Evolutionary conservation across 1,140 invertebrate species (phyloP).

Genomic region (Zaprionus kolodkinae): DNA sequence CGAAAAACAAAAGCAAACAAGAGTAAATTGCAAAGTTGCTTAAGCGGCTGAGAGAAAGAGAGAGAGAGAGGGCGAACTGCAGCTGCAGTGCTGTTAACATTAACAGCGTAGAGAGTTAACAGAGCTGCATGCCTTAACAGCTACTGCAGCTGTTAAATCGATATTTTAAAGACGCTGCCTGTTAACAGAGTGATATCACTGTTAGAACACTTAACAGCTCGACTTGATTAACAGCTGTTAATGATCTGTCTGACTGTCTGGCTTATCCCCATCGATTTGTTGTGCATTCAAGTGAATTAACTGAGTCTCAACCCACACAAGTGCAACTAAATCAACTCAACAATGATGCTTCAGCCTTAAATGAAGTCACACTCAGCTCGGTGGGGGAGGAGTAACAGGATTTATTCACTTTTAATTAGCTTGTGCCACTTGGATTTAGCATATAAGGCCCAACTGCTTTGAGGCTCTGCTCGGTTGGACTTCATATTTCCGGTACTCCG

Average conservation of each 20-base stretch:
- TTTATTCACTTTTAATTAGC: slow-evolving; percentile 9
- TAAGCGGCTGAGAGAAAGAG: too few species aligned
- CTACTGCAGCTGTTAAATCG: background rate
- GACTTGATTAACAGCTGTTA: background rate
- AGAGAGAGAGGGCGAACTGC: background rate
- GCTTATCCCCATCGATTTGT: background rate
- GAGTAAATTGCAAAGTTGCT: background rate
- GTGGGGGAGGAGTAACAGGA: background rate
- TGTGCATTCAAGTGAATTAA: background rate
- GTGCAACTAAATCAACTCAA: background rate
- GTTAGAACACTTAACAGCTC: background rate
- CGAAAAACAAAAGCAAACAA: background rate
- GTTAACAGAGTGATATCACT: background rate
- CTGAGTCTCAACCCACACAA: background rate
- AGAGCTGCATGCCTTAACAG: background rate
- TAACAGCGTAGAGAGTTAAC: background rate
- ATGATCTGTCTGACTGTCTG: background rate
- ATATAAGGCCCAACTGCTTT: background rate
- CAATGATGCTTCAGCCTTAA: background rate
- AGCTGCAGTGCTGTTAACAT: background rate
- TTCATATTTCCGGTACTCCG: background rate
- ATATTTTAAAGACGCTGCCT: background rate
- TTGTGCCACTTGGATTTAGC: background rate
- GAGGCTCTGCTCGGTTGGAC: background rate
- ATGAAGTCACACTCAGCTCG: background rate